These are phyloP conservation scores for Drosophila arawakana DNA, from an alignment of 1,140 invertebrate genomes.

Conservation along the genomic window DNA sequence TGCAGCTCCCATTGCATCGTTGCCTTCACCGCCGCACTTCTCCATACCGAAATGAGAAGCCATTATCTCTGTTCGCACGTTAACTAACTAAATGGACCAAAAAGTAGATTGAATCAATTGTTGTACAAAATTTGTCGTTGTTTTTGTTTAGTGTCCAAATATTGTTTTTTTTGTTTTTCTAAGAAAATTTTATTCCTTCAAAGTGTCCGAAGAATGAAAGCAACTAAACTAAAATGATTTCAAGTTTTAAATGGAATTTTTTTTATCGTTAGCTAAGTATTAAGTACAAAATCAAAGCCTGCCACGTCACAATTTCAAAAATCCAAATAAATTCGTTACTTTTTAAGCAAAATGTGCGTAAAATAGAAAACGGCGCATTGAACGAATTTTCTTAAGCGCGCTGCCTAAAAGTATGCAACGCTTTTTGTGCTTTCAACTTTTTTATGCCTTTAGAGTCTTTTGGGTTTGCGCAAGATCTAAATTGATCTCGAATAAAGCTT, in stretches of 20 bases:
- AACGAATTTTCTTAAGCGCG: background rate
- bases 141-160: slow-evolving; percentile 16
- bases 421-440: background rate
- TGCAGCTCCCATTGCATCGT: slow-evolving; percentile 24
- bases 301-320: background rate
- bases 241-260: slow-evolving; percentile 3
- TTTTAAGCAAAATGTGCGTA: background rate
- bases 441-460: no score
- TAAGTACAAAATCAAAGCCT: slow-evolving; percentile 16
- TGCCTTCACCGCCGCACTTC: slow-evolving; percentile 27
- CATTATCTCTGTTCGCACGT: slow-evolving; percentile 40
- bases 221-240: slow-evolving; percentile 38
- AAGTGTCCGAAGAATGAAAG: slow-evolving; percentile 32
- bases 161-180: slow-evolving; percentile 9
- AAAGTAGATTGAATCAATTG: background rate
- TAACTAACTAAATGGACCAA: slow-evolving; percentile 13
- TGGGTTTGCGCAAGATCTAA: no score
- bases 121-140: slow-evolving; percentile 14
- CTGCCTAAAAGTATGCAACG: slow-evolving; percentile 59
- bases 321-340: background rate
- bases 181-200: slow-evolving; percentile 29
- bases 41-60: slow-evolving; percentile 34
- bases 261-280: background rate
- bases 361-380: background rate
- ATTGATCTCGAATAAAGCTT: no score